A percentile compares a stretch with the other conserved stretches of the same genome.
Conservation (phyloP, 2,888 invertebrate genomes). For the Lampropteryx suffumata region DNA sequence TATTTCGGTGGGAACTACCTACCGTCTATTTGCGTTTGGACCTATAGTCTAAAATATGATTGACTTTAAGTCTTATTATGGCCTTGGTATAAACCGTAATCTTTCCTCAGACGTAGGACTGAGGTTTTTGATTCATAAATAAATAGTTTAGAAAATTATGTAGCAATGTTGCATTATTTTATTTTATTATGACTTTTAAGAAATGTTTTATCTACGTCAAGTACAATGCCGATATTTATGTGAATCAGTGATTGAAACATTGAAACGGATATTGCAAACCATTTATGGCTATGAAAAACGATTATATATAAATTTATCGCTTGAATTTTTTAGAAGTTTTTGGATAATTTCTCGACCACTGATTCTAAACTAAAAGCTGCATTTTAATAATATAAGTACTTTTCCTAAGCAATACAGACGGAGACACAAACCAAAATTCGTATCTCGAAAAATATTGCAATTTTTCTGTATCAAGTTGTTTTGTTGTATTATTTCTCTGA, state of each 20-base stretch:
- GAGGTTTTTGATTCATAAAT: conserved; percentile 35
- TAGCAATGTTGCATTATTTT: conserved; percentile 38
- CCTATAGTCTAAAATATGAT: no score
- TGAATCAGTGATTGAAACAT: conserved; percentile 6
- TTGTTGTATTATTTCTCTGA: no score
- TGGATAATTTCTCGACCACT: conserved; percentile 1
- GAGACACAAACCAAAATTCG: conserved; percentile 24
- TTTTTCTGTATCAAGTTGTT: no score
- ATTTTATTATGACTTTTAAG: conserved; percentile 39
- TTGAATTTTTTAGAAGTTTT: conserved; percentile 1
- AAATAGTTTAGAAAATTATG: conserved; percentile 38
- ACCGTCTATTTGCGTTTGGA: no score
- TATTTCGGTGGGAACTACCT: no score
- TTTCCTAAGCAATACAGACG: conserved; percentile 17
- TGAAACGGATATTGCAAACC: neutral
- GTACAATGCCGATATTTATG: conserved; percentile 34
- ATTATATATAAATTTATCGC: neutral
- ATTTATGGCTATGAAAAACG: conserved; percentile 8
- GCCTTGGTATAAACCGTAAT: neutral
- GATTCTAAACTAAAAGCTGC: conserved; percentile 11
- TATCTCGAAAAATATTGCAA: no score
- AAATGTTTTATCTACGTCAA: conserved; percentile 31
- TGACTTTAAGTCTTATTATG: no score
- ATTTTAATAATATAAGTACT: conserved; percentile 15
- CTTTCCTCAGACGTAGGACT: conserved; percentile 24